Percentiles rank a stretch among this genome's conserved stretches.
Conservation (phyloP, 2,113 vertebrate genomes). For the Neogobius melanostomus region DNA sequence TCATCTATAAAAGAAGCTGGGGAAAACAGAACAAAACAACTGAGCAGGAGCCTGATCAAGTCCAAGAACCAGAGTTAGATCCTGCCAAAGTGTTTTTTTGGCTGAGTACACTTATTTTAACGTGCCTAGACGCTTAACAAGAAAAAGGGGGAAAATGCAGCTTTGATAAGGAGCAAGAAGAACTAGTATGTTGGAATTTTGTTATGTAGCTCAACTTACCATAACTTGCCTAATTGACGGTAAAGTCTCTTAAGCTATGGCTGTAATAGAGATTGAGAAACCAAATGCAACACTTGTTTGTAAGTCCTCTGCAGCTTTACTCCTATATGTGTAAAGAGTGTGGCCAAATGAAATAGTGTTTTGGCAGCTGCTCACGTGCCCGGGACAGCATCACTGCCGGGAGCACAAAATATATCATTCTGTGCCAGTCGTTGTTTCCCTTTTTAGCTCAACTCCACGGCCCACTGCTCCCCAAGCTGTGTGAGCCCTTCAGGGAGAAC, state of each 20-base stretch:
- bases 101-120: conserved; percentile 50
- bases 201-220: neutral
- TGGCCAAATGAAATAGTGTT: conserved; percentile 14
- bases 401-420: conserved; percentile 33
- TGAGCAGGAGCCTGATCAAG: conserved; percentile 38
- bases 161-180: conserved; percentile 25
- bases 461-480: conserved; percentile 39
- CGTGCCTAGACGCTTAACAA: conserved; percentile 57
- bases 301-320: neutral
- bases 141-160: conserved; percentile 28
- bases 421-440: conserved; percentile 59
- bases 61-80: conserved; percentile 38
- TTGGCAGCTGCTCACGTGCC: conserved; percentile 36
- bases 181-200: conserved; percentile 4
- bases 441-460: conserved; percentile 52
- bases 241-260: neutral
- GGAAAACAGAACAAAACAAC: conserved; percentile 31
- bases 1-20: neutral
- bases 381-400: conserved; percentile 25
- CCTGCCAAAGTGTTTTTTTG: conserved; percentile 58
- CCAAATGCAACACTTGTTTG: neutral
- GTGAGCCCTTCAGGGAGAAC: conserved; percentile 60
- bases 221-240: neutral
- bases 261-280: neutral
- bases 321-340: neutral